Evolutionary conservation across 1,140 invertebrate genomes (phyloP), one percentile per base, ranked within the genome.

Genomic region (Helicoverpa armigera): DNA sequence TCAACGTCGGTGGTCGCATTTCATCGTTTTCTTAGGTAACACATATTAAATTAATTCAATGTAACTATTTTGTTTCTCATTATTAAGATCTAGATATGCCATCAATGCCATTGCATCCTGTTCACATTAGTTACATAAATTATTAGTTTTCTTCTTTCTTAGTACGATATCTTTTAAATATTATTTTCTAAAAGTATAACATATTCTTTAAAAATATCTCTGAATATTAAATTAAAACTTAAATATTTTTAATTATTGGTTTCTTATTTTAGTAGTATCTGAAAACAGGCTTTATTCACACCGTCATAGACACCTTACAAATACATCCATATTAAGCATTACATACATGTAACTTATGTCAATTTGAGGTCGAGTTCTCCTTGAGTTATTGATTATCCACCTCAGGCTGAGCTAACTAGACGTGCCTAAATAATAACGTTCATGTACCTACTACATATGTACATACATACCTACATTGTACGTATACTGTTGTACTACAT

Each of bases 361-460:
- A 58, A 53, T 23, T 53, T 53, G 29, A 70, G 48, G 50, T 70
- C 50, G 67, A 70, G 14, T 53, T 53, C 50, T 53, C 48, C 70
- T 56, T 56, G 29, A 18, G 14, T 16, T 73, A 73, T 73, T 73
- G 70, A 73, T 73, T 73, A 58, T n/a, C 29, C 29, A 73, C 53
- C 70, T 73, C 53, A 73, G 70, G 51, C 53, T 48, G n/a, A 35
- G 35, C 35, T 74, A 74, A 73, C 70, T 29, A 74, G 70, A 74
- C 54, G 29, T 51, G 67, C 29, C 67, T 70, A 70, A 70, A 70
- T 70, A 70, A 53, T 70, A 70, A 53, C 50, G 35, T 48, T 2
- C n/a, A 67, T 18, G 63, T 53, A 70, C 10, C 3, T 65, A 16
- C 31, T 18, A 58, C 56, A 58, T 58, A 10, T 58, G 11, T 3